phyloP scores from a whole-genome alignment of 2,888 invertebrate species.

The Tuberolachnus salignus region DNA sequence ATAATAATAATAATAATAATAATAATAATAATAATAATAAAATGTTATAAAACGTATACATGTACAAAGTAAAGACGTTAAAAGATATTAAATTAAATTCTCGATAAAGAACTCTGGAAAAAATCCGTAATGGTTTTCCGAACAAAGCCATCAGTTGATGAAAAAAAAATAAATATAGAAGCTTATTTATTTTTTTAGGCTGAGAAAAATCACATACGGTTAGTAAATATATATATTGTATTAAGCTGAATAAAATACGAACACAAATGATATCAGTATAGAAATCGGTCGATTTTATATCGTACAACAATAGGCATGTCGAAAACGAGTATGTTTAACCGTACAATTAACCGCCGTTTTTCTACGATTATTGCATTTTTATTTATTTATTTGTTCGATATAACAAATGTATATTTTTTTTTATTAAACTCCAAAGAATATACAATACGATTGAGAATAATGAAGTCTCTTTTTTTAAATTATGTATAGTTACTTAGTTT shows the following conservation, averaged over 20 bases:
- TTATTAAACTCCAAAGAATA: no score
- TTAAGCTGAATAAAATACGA: not conserved
- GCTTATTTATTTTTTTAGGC: constrained; percentile 8
- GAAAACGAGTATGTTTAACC: not conserved
- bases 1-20: not conserved
- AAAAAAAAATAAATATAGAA: not conserved
- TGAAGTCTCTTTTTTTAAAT: no score
- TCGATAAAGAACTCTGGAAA: not conserved
- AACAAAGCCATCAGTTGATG: not conserved
- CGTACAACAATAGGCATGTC: not conserved
- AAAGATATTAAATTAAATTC: not conserved
- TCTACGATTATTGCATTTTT: not conserved
- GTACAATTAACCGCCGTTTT: not conserved
- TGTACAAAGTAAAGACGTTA: not conserved
- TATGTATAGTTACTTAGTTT: no score
- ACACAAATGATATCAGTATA: not conserved
- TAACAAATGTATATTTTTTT: no score
- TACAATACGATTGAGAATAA: no score
- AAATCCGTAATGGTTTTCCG: not conserved
- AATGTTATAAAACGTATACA: not conserved
- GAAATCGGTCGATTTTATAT: not conserved
- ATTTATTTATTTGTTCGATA: no score
- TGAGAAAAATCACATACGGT: not conserved
- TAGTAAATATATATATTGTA: not conserved
- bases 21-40: not conserved